Percentiles rank a stretch among this genome's conserved stretches.
Evolutionary conservation across 2,113 vertebrate species (phyloP).

Genomic region (Hystrix cristata): DNA sequence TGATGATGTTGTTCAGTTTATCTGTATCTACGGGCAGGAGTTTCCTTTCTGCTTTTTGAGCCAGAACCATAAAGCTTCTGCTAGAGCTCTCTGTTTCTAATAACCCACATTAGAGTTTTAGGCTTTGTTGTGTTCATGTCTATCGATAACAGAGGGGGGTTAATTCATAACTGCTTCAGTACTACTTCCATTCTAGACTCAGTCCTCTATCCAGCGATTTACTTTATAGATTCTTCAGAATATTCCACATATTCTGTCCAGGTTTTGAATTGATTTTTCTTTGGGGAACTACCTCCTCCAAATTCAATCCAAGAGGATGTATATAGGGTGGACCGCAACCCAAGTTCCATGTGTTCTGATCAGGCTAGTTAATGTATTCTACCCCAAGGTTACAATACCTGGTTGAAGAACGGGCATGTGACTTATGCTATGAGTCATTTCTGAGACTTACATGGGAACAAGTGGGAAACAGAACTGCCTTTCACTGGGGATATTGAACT

Average conservation of each 20-base stretch:
- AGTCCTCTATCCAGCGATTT: not conserved
- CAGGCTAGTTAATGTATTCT: not conserved
- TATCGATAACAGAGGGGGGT: not conserved
- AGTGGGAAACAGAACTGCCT: not conserved
- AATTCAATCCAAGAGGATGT: not conserved
- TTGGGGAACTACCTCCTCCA: not conserved
- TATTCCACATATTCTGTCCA: not conserved
- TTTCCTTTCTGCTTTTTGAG: not conserved
- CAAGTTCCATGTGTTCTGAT: not conserved
- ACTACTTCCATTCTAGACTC: not conserved
- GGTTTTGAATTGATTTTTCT: not conserved
- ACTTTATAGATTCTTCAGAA: not conserved
- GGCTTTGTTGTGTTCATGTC: not conserved
- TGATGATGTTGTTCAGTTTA: not conserved
- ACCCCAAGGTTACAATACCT: not conserved
- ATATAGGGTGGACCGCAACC: not conserved
- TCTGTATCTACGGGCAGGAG: not conserved
- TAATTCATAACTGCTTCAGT: not conserved
- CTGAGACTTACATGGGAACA: not conserved
- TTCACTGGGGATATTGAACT: not conserved
- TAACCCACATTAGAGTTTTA: not conserved
- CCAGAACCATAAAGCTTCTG: not conserved
- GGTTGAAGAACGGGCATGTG: not conserved
- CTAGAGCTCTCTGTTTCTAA: not conserved
- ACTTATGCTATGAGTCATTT: not conserved